phyloP scores from a whole-genome alignment of 2,113 vertebrate species.

The Orcinus orca region DNA sequence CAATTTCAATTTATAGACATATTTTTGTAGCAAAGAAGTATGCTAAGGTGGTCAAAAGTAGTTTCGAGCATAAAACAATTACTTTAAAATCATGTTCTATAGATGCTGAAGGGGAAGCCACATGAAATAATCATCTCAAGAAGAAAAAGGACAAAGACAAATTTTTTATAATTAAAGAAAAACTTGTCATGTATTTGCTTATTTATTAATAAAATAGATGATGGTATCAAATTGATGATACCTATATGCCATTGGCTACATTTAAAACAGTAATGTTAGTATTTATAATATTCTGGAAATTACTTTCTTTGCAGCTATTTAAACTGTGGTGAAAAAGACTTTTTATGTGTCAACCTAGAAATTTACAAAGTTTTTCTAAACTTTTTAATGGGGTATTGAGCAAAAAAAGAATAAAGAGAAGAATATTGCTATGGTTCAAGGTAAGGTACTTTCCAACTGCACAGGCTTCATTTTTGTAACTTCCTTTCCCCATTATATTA shows the following conservation, averaged over 20 bases:
- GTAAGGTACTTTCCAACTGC: not conserved
- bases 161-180: not conserved
- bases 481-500: not conserved
- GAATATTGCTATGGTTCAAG: not conserved
- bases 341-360: not conserved
- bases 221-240: not conserved
- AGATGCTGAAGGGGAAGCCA: not conserved
- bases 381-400: not conserved
- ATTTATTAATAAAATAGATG: not conserved
- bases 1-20: not conserved
- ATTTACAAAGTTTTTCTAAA: not conserved
- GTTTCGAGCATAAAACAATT: not conserved
- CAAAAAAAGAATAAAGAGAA: not conserved
- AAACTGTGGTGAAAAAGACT: not conserved
- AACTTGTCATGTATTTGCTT: not conserved
- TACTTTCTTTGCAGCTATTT: not conserved
- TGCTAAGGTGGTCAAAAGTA: not conserved
- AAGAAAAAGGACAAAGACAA: not conserved
- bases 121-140: not conserved
- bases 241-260: not conserved
- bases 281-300: constrained; percentile 22
- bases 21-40: not conserved
- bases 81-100: not conserved
- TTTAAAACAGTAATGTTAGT: not conserved
- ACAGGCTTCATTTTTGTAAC: not conserved